phyloP scores from a whole-genome alignment of 2,888 invertebrate species.

The Lepidochrysops patricia region DNA sequence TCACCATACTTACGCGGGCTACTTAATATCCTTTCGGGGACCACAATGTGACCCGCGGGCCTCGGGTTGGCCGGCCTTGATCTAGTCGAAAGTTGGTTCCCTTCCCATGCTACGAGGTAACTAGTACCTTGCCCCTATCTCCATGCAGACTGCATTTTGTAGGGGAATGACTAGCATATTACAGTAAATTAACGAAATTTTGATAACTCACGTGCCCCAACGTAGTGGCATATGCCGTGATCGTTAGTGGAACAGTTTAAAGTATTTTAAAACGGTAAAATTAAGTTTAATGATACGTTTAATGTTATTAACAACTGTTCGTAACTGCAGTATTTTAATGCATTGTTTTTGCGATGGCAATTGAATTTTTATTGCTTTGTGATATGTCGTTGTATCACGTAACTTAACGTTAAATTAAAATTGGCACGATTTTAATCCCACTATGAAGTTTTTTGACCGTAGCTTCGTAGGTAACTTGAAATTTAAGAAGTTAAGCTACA shows the following conservation, averaged over 20 bases:
- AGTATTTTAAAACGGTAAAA: constrained; percentile 1
- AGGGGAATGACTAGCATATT: constrained; percentile 62
- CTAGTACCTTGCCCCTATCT: not conserved
- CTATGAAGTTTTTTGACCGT: too few relatives aligned
- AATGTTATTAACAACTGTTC: not conserved
- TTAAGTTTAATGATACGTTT: not conserved
- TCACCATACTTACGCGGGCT: too few relatives aligned
- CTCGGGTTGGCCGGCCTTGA: too few relatives aligned
- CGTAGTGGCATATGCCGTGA: constrained; percentile 12
- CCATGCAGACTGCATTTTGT: not conserved
- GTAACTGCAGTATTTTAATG: not conserved
- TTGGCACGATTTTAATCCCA: too few relatives aligned
- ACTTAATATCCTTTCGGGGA: too few relatives aligned
- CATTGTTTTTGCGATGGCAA: not conserved
- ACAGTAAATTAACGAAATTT: constrained; percentile 55
- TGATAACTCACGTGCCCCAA: constrained; percentile 22
- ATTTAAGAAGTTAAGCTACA: too few relatives aligned
- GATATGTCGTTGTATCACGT: not conserved
- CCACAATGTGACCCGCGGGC: too few relatives aligned
- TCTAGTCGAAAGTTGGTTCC: not conserved
- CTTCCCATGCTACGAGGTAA: not conserved
- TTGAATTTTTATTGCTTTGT: too few relatives aligned
- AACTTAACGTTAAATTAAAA: not conserved
- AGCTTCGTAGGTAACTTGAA: too few relatives aligned
- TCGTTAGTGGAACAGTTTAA: constrained; percentile 10